Conservation (phyloP, 2,888 invertebrate genomes). For the Melinaea menophilus region DNA sequence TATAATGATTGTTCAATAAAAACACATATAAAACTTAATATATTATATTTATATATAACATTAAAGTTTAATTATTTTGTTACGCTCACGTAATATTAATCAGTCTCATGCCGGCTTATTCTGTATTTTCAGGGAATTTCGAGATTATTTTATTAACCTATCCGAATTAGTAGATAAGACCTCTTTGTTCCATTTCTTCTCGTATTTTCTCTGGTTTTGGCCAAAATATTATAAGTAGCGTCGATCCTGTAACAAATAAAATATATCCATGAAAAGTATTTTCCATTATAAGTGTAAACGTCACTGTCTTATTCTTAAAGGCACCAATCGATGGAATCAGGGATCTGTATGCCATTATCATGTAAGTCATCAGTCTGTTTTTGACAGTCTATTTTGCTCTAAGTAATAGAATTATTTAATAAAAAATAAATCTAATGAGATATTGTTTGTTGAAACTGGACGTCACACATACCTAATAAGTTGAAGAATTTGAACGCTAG, state of each 20-base stretch:
- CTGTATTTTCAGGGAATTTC: constrained; percentile 8
- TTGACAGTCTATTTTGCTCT: no score
- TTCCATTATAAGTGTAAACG: no score
- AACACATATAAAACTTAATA: constrained; percentile 1
- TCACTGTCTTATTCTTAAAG: no score
- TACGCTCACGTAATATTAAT: constrained; percentile 21
- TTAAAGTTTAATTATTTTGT: constrained; percentile 16
- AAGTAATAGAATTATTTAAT: no score
- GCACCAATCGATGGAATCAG: no score
- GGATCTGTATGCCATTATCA: no score
- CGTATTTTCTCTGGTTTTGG: constrained; percentile 61
- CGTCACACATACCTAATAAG: no score
- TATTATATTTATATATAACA: constrained; percentile 11
- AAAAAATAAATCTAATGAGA: no score
- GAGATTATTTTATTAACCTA: constrained; percentile 4
- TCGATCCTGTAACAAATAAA: constrained; percentile 51
- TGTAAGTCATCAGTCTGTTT: no score
- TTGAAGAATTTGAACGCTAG: no score
- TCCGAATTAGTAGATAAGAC: constrained; percentile 52
- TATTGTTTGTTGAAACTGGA: no score
- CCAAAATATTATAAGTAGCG: constrained; percentile 63
- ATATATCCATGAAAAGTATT: no score
- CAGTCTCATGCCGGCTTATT: constrained; percentile 28
- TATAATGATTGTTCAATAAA: neutral
- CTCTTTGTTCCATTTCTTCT: constrained; percentile 57